Percentiles rank a stretch among this genome's conserved stretches.
Conservation (phyloP, 2,888 invertebrate genomes). For the Arrhopalites spinosus region DNA sequence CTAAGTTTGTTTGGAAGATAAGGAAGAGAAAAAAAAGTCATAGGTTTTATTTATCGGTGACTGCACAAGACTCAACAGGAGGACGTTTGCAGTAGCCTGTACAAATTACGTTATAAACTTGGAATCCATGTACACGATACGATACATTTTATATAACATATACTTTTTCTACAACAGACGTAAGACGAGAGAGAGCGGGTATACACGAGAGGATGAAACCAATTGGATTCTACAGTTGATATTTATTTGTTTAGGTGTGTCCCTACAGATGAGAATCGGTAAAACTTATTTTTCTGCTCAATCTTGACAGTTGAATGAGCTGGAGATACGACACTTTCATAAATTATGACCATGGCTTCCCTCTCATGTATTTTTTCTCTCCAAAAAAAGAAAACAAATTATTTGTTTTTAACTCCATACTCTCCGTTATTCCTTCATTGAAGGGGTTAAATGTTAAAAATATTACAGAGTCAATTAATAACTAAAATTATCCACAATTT, state of each 20-base stretch:
- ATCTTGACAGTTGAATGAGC: constrained; percentile 23
- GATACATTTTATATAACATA: not conserved
- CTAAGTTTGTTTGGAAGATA: constrained; percentile 27
- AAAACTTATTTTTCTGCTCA: constrained; percentile 19
- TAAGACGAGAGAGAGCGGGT: no score
- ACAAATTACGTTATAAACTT: not conserved
- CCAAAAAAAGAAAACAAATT: no score
- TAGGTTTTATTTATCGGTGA: constrained; percentile 32
- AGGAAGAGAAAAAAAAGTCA: constrained; percentile 27
- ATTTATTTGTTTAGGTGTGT: constrained; percentile 32
- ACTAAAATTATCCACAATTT: no score
- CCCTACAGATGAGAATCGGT: constrained; percentile 25
- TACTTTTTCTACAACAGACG: not conserved
- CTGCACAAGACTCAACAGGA: no score
- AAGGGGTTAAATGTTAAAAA: no score
- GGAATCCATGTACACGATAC: not conserved
- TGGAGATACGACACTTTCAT: constrained; percentile 7
- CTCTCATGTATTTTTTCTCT: no score
- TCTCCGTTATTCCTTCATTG: no score
- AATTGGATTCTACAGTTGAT: not conserved
- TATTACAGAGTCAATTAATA: no score
- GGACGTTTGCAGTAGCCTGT: not conserved
- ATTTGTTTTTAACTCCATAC: no score
- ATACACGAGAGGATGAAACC: no score
- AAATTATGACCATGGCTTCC: constrained; percentile 19